phyloP scores from a whole-genome alignment of 2,113 vertebrate genomes.

The Clarias batrachus region DNA sequence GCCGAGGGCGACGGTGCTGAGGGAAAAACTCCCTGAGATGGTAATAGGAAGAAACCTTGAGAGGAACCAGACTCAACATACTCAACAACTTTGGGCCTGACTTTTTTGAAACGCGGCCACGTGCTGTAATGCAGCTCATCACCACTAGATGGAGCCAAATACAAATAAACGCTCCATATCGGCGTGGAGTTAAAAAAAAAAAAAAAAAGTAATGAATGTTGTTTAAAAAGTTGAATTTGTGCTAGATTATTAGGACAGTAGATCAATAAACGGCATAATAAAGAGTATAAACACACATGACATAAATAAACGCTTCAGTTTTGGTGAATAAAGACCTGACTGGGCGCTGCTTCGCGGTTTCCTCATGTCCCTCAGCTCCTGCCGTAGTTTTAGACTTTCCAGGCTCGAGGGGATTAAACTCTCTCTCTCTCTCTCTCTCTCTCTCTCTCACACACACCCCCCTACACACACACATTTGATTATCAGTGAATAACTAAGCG shows the following conservation, averaged over 20 bases:
- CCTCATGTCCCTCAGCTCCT: neutral
- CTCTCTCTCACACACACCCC: neutral
- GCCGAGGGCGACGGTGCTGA: no score
- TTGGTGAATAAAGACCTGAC: no score
- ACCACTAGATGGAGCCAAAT: slow-evolving; percentile 71
- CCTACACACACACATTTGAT: neutral
- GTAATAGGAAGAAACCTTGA: no score
- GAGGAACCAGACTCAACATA: no score
- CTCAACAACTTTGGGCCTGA: neutral
- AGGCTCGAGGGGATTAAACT: neutral
- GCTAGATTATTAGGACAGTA: neutral
- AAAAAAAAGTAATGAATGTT: neutral
- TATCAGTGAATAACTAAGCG: neutral
- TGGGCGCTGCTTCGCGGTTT: neutral
- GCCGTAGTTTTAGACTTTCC: neutral
- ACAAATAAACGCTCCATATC: slow-evolving; percentile 22
- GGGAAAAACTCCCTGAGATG: no score
- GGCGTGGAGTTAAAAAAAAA: neutral
- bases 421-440: neutral
- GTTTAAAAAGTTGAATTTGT: neutral
- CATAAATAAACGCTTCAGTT: neutral
- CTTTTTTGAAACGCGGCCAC: neutral
- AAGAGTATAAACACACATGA: neutral
- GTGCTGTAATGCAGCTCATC: neutral
- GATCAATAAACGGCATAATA: neutral